A percentile compares a stretch with the other conserved stretches of the same genome.
Evolutionary conservation across 2,797 vertebrate species (phyloP).

Genomic region (Mus caroli): DNA sequence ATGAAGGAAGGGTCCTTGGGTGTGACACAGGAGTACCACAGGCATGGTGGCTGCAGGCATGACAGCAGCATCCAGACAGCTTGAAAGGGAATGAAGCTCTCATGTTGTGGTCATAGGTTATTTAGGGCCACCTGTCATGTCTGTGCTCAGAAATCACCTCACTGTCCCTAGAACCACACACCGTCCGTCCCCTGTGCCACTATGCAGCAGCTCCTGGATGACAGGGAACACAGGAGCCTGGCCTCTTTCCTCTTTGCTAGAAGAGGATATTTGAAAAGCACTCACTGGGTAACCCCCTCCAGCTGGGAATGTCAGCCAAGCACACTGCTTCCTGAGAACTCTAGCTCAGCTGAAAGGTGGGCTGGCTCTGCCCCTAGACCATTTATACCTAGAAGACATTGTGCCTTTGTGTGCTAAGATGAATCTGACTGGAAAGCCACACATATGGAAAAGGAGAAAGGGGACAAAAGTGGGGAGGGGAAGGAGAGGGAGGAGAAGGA

Average conservation of each 20-base stretch:
- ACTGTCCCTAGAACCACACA: neutral
- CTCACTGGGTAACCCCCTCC: neutral
- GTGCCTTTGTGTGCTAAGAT: neutral
- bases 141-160: too few species aligned
- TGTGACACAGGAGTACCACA: neutral
- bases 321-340: neutral
- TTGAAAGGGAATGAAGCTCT: neutral
- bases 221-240: neutral
- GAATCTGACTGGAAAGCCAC: conserved; percentile 3
- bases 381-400: neutral
- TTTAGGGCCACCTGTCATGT: neutral
- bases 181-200: rapidly evolving
- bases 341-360: neutral
- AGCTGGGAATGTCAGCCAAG: neutral
- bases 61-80: neutral
- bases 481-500: neutral
- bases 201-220: rapidly evolving
- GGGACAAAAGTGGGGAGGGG: neutral
- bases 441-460: neutral
- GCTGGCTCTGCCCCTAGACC: neutral
- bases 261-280: neutral
- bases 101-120: neutral
- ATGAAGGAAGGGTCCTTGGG: neutral
- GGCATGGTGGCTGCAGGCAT: neutral
- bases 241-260: neutral